Conservation (phyloP, 2,888 invertebrate genomes). For the Coecobrya sp. region DNA sequence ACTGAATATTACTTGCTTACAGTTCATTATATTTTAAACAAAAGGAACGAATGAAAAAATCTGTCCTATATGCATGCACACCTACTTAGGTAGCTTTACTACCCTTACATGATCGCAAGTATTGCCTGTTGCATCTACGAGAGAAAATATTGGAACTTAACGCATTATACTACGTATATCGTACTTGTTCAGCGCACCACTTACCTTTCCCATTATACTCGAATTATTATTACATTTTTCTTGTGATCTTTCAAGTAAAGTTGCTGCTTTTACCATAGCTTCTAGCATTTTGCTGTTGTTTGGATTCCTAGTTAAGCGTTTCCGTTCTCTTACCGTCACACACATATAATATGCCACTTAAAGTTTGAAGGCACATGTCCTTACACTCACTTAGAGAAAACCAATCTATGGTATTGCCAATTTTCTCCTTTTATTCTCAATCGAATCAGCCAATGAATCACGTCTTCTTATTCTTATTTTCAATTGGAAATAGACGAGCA, state of each 20-base stretch:
- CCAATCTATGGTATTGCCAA: conserved; percentile 33
- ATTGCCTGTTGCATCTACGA: conserved; percentile 61
- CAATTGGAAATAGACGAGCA: neutral
- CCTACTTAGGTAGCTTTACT: too few species aligned
- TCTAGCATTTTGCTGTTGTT: neutral
- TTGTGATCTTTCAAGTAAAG: neutral
- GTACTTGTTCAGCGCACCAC: neutral
- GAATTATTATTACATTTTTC: neutral
- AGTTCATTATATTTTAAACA: too few species aligned
- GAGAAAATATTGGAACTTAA: neutral
- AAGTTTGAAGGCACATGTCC: neutral
- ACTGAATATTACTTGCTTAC: too few species aligned
- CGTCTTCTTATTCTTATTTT: conserved; percentile 20
- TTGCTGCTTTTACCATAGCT: neutral
- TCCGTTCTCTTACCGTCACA: neutral
- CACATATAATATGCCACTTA: neutral
- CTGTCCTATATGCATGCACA: neutral
- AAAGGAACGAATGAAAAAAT: neutral
- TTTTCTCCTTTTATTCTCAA: conserved; percentile 36
- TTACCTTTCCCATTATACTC: conserved; percentile 15
- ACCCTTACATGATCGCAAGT: too few species aligned
- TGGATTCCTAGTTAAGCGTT: neutral
- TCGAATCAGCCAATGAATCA: conserved; percentile 38
- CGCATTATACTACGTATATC: too few species aligned
- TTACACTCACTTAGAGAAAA: conserved; percentile 14